phyloP scores from a whole-genome alignment of 2,888 invertebrate species.

The Campopleginae sp. region DNA sequence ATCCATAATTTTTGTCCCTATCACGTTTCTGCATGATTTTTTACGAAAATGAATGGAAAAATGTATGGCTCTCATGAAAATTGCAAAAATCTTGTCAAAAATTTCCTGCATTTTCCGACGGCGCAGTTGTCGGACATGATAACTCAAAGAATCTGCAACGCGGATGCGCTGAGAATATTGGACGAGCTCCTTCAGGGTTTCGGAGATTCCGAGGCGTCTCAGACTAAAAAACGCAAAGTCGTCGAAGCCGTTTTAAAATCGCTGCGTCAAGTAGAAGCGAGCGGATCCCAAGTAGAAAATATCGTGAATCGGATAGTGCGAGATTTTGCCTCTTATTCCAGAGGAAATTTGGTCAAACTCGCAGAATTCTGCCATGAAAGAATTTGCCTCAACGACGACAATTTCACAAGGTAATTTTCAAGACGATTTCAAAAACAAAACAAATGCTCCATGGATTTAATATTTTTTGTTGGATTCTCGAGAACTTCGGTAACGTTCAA shows the following conservation, averaged over 20 bases:
- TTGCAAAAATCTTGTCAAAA: neutral
- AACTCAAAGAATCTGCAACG: slow-evolving; percentile 72
- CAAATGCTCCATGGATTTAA: no score
- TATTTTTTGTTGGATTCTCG: no score
- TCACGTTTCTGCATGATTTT: no score
- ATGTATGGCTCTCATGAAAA: no score
- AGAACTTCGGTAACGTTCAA: no score
- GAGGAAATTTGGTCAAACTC: slow-evolving; percentile 85
- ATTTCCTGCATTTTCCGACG: neutral
- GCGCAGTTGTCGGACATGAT: slow-evolving; percentile 78
- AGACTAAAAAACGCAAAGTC: slow-evolving; percentile 79
- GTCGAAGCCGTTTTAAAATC: slow-evolving; percentile 81
- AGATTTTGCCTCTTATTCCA: slow-evolving; percentile 85
- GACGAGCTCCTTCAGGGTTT: slow-evolving; percentile 78
- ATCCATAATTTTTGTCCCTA: no score
- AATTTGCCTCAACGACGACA: slow-evolving; percentile 85
- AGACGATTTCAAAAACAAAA: no score
- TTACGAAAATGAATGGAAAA: no score
- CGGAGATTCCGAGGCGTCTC: slow-evolving; percentile 72
- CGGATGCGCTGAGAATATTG: slow-evolving; percentile 77
- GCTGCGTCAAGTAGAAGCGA: slow-evolving; percentile 82
- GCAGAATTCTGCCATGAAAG: slow-evolving; percentile 86
- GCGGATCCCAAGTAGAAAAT: slow-evolving; percentile 83
- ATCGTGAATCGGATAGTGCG: slow-evolving; percentile 85
- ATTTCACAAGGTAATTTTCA: slow-evolving; percentile 83